These are phyloP conservation scores for Andrena chrysosceles DNA, from an alignment of 2,888 invertebrate species.

Conservation along the genomic window DNA sequence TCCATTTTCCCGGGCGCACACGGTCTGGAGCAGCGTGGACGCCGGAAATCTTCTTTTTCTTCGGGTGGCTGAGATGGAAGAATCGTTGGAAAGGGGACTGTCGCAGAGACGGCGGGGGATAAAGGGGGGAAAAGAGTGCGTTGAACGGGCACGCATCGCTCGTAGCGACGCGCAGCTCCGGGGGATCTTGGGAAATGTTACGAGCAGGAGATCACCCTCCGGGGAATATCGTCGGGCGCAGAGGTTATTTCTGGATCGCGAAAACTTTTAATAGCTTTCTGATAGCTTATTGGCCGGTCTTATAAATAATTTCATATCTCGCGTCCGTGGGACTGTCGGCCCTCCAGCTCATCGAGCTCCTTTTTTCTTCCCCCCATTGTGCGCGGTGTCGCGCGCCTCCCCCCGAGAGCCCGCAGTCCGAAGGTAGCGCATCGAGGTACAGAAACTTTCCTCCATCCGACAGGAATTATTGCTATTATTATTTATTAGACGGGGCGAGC, in stretches of 20 bases:
- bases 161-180: constrained; percentile 17
- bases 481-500: constrained; percentile 27
- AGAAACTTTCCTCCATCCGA: constrained; percentile 41
- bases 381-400: background rate
- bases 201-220: constrained; percentile 68
- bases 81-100: constrained; percentile 11
- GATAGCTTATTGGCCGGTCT: constrained; percentile 75
- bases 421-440: background rate
- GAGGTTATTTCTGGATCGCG: constrained; percentile 76
- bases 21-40: background rate
- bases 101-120: constrained; percentile 17
- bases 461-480: constrained; percentile 52
- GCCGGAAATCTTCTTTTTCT: constrained; percentile 48
- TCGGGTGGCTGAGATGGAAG: constrained; percentile 18
- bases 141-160: constrained; percentile 57
- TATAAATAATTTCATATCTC: constrained; percentile 77
- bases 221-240: constrained; percentile 67
- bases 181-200: constrained; percentile 57
- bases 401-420: background rate
- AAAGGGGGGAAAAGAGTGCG: constrained; percentile 47
- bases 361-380: background rate
- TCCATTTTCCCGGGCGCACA: constrained; percentile 20
- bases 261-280: constrained; percentile 80
- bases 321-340: constrained; percentile 42
- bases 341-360: background rate